Evolutionary conservation across 2,888 invertebrate species (phyloP).

Genomic region (Lasioglossum lativentre): DNA sequence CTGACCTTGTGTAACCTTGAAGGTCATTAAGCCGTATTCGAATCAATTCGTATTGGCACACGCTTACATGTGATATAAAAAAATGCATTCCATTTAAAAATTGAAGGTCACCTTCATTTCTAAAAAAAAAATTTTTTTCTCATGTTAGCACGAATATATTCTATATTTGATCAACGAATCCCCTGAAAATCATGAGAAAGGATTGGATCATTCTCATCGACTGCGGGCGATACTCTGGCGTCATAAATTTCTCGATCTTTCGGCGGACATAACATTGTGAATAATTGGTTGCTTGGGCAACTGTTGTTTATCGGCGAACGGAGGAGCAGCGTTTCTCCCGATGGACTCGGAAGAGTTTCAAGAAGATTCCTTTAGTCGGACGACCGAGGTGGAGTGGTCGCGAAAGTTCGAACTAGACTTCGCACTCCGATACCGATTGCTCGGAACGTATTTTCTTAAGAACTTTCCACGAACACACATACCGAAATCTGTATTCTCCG

Average conservation of each 20-base stretch:
- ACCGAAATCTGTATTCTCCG: slow-evolving; percentile 69
- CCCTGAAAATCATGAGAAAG: background rate
- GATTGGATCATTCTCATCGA: background rate
- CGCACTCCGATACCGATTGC: slow-evolving; percentile 75
- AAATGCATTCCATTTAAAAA: too few species aligned
- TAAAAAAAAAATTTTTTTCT: too few species aligned
- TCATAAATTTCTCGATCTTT: background rate
- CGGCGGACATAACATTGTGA: slow-evolving; percentile 30
- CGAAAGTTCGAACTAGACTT: slow-evolving; percentile 73
- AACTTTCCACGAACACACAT: slow-evolving; percentile 67
- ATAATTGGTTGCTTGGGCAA: slow-evolving; percentile 59
- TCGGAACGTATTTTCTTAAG: slow-evolving; percentile 73
- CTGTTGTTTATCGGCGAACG: slow-evolving; percentile 61
- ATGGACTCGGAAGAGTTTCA: slow-evolving; percentile 69
- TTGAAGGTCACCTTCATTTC: too few species aligned
- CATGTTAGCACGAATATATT: too few species aligned
- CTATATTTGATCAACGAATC: too few species aligned
- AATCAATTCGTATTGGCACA: too few species aligned
- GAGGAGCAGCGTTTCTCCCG: slow-evolving; percentile 60
- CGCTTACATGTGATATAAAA: too few species aligned
- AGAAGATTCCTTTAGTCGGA: slow-evolving; percentile 72
- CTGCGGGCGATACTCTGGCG: background rate
- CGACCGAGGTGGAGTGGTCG: slow-evolving; percentile 67
- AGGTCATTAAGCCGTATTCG: too few species aligned
- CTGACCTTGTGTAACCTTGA: too few species aligned